Percentiles rank a stretch among this genome's conserved stretches.
These are phyloP conservation scores for Leistus spinibarbis DNA, from an alignment of 2,888 invertebrate species.

Conservation along the genomic window DNA sequence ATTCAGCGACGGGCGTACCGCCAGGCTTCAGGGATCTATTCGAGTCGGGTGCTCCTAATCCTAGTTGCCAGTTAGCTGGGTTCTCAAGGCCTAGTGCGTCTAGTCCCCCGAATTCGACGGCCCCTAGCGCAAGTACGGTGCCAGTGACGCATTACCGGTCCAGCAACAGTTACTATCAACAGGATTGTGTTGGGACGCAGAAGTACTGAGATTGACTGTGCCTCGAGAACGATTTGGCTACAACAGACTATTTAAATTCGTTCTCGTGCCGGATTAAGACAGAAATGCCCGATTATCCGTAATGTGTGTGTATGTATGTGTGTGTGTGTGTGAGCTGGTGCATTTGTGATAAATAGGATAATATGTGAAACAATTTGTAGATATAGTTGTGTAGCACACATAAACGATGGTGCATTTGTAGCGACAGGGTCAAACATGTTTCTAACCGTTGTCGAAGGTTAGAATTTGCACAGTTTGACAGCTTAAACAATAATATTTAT, in stretches of 20 bases:
- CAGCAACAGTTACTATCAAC: slow-evolving; percentile 58
- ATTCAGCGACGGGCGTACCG: slow-evolving; percentile 44
- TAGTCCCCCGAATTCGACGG: slow-evolving; percentile 45
- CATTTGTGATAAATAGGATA: background rate
- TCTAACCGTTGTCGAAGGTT: background rate
- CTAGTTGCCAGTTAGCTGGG: slow-evolving; percentile 57
- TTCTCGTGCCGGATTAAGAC: slow-evolving; percentile 33
- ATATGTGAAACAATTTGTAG: background rate
- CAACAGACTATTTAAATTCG: slow-evolving; percentile 15
- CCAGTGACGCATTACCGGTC: slow-evolving; percentile 58
- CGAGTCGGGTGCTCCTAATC: slow-evolving; percentile 52
- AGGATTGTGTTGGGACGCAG: slow-evolving; percentile 63
- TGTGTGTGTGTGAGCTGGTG: background rate
- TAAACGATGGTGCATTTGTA: background rate
- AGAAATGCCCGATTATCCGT: slow-evolving; percentile 30
- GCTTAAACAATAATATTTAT: background rate
- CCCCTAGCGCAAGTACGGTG: slow-evolving; percentile 53
- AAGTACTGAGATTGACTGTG: slow-evolving; percentile 52
- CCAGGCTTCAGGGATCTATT: slow-evolving; percentile 51
- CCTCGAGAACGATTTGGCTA: slow-evolving; percentile 28
- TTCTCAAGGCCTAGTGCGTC: slow-evolving; percentile 47
- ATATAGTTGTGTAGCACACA: background rate
- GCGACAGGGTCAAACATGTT: background rate
- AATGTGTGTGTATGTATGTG: slow-evolving; percentile 1
- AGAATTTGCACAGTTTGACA: background rate